phyloP scores from a whole-genome alignment of 2,888 invertebrate species.

The Caenorhabditis becei region DNA sequence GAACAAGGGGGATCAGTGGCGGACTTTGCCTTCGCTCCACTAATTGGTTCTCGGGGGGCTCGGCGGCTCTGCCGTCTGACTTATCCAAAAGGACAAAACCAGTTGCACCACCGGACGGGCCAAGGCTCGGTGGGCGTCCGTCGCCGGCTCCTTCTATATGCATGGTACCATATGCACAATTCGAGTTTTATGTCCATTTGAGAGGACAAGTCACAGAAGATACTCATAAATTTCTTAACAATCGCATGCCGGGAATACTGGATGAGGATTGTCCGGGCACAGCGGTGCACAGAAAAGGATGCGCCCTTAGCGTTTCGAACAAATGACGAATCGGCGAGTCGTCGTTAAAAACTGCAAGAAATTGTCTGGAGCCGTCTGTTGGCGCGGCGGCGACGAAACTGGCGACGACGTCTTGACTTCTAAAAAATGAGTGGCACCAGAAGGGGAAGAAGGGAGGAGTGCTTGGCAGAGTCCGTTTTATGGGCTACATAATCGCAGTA shows the following conservation, averaged over 20 bases:
- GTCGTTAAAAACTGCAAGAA: slow-evolving; percentile 29
- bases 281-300: not conserved
- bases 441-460: slow-evolving; percentile 9
- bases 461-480: slow-evolving; percentile 35
- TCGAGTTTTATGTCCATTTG: slow-evolving; percentile 63
- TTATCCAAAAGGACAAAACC: slow-evolving; percentile 36
- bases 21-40: slow-evolving; percentile 17
- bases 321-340: not conserved
- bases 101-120: not conserved
- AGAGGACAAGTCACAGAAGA: slow-evolving; percentile 60
- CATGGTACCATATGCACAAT: slow-evolving; percentile 63
- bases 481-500: slow-evolving; percentile 47
- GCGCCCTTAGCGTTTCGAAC: not conserved
- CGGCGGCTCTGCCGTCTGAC: slow-evolving; percentile 10
- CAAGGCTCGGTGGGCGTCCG: slow-evolving; percentile 46
- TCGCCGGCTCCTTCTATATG: slow-evolving; percentile 56
- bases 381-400: not conserved
- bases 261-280: slow-evolving; percentile 53
- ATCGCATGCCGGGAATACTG: slow-evolving; percentile 65
- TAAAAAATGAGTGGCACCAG: slow-evolving; percentile 16
- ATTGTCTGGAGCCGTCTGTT: not conserved
- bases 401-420: not conserved
- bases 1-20: slow-evolving; percentile 32
- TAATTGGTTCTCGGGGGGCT: slow-evolving; percentile 39
- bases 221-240: slow-evolving; percentile 68